Evolutionary conservation across 2,113 vertebrate species (phyloP), one percentile per base, ranked within the genome.

Genomic region (Ceyx margarethae): DNA sequence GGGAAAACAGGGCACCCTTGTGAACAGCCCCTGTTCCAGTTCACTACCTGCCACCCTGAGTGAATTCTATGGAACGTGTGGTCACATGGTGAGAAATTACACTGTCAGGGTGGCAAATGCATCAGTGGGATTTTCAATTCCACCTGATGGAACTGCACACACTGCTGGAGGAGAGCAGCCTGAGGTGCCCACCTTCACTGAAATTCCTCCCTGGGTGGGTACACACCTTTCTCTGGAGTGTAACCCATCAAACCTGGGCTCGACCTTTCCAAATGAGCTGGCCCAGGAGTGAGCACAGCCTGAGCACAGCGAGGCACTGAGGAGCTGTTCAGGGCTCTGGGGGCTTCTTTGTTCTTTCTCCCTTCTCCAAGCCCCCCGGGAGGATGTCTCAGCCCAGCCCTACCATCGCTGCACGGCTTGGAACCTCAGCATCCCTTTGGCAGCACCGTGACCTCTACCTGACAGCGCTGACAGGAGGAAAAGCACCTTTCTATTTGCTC

Each of bases 21-120:
- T 75, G 69, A 74, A 23, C 10, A 50, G 35, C 45, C 56, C n/a
- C 60, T 23, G 45, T 42, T 83, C 35, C 1, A 29, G 21, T 58
- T 84, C 61, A 48, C 75, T 87, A 45, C 50, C 11, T 65, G 62
- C 58, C 72, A 81, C 37, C 56, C 83, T 33, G 61, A 83, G 71
- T 33, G 84, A 87, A 81, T 81, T 56, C 66, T 48, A 61, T 35
- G 62, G 69, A 81, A 83, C 57, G 57, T 91, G 92, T 77, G 92
- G 93, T 85, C 89, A 79, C 93, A 81, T 57, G 46, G 77, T 84
- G 87, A 94, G 89, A 95, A 96, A 97, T 95, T 86, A 76, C 51
- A 86, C 65, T 93, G 90, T 90, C 81, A 64, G 77, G 65, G 89
- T 5, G 83, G 81, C 88, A 93, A 93, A 95, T 84, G 91, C 86